Evolutionary conservation across 2,797 vertebrate genomes (phyloP), one percentile per base, ranked within the genome.

Genomic region (Neopelma chrysocephalum): DNA sequence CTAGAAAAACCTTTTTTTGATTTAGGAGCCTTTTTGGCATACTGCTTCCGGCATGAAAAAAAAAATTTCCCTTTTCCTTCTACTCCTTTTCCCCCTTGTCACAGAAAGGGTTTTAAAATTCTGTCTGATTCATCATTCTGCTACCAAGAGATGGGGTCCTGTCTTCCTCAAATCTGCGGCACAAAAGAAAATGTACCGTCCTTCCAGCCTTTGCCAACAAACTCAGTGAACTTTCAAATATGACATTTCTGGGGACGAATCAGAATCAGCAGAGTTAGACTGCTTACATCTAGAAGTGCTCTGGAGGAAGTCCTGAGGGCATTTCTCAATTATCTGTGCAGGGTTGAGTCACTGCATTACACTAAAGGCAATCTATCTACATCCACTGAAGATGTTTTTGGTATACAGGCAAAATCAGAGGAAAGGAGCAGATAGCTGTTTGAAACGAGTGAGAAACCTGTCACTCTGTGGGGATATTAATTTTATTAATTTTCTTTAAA

Each of bases 181-280:
- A 70, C 29, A 53, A 40, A 10, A 88, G 20, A 34, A 83, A 86
- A 62, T 13, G 25, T 15, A 51, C 9, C 23, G 23, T 34, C 22
- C 4, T 31, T 88, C 15, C 50, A 76, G 31, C 20, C 45, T 88
- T 93, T 91, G 84, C 79, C 70, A 94, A 84, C 34, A 73, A 78
- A 85, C 9, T 56, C 76, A 38, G 34, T 84, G 91, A 94, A 88
- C 90, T 90, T 96, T 95, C 85, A 76, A 78, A 90, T 32, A 56
- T 90, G 92, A 94, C 77, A 88, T 90, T 95, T 95, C 38, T 36
- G n/a, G 51, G 56, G 70, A 94, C 3, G 3, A 93, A 76, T 94
- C 36, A 62, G 48, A 78, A 92, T 34, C 53, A 61, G 27, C 27
- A 56, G 25, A 57, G 53, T 81, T 70, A 58, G 47, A 92, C 16